Evolutionary conservation across 2,888 invertebrate species (phyloP), one percentile per base, ranked within the genome.

Genomic region (Pyrocoelia pectoralis): DNA sequence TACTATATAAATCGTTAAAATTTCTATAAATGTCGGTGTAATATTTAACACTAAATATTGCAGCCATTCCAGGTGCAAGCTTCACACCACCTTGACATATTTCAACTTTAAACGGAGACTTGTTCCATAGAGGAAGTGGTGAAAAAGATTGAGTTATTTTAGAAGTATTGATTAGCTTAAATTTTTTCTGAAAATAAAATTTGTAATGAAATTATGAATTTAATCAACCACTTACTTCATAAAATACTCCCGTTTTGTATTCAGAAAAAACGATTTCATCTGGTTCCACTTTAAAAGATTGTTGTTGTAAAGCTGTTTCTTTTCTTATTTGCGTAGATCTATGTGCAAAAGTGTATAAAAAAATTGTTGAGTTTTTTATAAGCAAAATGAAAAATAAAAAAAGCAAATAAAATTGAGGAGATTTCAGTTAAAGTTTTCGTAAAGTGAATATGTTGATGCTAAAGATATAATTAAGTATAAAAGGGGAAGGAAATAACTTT

Each of bases 31-130:
- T 66, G 43, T 80, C 70, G 0, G 80, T 78, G 50, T 68, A 70
- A 69, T 80, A 84, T 1, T 56, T 66, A 1, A 84, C 71, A 3
- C 72, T 68, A 24, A 82, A 75, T 48, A 70, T 73, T 3, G 76
- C 63, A 38, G 70, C 71, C 79, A 84, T 81, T 18, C 84, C 84
- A 8, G 83, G 77, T 0, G 82, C 81, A 10, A 83, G 65, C 65
- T 67, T 68, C 0, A 57, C 65, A 14, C 64, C 64, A 40, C 68
- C 59, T n/a, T 71, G 65, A 2, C 71, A 60, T 8, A 77, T 63
- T 4, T 72, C 55, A 4, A 80, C 55, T 1, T 59, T 66, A 49
- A 82, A 82, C 46, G 72, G 73, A 1, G 78, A 72, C 2, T 64
- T 58, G 43, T 66, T 73, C 2, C 80, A 76, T 61, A 75, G 67